Evolutionary conservation across 2,888 invertebrate species (phyloP), one percentile per base, ranked within the genome.

Genomic region (Petrophora chlorosata): DNA sequence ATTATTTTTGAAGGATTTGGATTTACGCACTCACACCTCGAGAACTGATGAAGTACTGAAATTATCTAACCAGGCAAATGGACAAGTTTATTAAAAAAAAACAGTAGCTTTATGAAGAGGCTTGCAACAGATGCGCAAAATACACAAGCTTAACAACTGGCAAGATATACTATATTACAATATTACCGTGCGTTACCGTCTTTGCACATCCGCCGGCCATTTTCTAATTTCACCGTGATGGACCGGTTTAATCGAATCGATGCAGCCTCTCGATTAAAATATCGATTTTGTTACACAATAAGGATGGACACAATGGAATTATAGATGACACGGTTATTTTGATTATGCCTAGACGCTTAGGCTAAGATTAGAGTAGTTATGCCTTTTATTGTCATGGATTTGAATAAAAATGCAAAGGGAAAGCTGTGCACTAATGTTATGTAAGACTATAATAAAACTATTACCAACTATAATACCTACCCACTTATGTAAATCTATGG

Each of bases 151-250:
- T 14, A 10, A 5, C 28, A 19, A 42, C 47, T 48, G 47, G 0
- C 14, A 19, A 5, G 7, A 32, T 23, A n/a, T 2, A 33, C 10
- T 40, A 28, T 38, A 33, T 5, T 34, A 28, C 25, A 22, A 9
- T 16, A 9, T 28, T 49, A 35, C n/a, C n/a, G 56, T 56, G 51
- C 42, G 43, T 55, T 73, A 72, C 67, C 55, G 62, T 40, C 41
- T 56, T 54, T 52, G 49, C 41, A 51, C 56, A 41, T 58, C 62
- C 48, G 44, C 34, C 48, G 59, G 64, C 69, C 59, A 74, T 74
- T 77, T 78, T 77, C 74, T 65, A 76, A 79, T 85, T 85, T 86
- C 84, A 67, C 82, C 70, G 59, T 60, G 67, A 60, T 55, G 63
- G 57, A 83, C 83, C 79, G 79, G 83, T 84, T 73, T 49, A 23